Conservation (phyloP, 2,888 invertebrate genomes). For the Diploptera punctata region DNA sequence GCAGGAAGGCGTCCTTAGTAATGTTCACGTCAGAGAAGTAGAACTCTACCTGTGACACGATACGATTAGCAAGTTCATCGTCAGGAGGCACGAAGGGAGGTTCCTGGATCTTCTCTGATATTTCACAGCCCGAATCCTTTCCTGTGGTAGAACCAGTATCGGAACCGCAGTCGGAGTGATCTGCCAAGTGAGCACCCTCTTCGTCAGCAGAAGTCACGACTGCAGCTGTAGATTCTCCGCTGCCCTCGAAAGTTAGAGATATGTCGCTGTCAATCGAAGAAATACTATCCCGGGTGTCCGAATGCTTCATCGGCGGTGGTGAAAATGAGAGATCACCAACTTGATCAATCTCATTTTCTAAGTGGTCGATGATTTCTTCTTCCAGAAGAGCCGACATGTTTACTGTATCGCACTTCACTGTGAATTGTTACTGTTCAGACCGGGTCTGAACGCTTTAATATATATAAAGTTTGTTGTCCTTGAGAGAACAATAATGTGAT, state of each 20-base stretch:
- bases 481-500: too few species aligned
- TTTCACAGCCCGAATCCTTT: slow-evolving; percentile 60
- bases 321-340: slow-evolving; percentile 52
- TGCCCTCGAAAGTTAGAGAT: slow-evolving; percentile 61
- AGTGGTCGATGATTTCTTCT: not conserved
- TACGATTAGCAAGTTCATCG: slow-evolving; percentile 78
- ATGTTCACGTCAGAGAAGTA: slow-evolving; percentile 97
- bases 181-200: slow-evolving; percentile 66
- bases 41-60: slow-evolving; percentile 89
- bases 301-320: slow-evolving; percentile 59
- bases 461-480: too few species aligned
- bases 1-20: slow-evolving; percentile 91
- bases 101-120: slow-evolving; percentile 51
- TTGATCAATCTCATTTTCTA: slow-evolving; percentile 42
- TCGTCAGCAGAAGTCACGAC: slow-evolving; percentile 54
- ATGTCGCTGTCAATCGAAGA: slow-evolving; percentile 68
- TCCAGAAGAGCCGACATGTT: slow-evolving; percentile 26
- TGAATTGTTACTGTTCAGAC: too few species aligned
- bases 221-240: slow-evolving; percentile 47
- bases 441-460: too few species aligned
- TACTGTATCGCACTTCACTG: not conserved
- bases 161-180: slow-evolving; percentile 70
- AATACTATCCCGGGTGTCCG: slow-evolving; percentile 65
- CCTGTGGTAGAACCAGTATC: slow-evolving; percentile 68
- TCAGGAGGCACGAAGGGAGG: slow-evolving; percentile 70